Percentiles rank a stretch among this genome's conserved stretches.
Conservation (phyloP, 1,140 invertebrate species). For the Neuroterus valhalla region DNA sequence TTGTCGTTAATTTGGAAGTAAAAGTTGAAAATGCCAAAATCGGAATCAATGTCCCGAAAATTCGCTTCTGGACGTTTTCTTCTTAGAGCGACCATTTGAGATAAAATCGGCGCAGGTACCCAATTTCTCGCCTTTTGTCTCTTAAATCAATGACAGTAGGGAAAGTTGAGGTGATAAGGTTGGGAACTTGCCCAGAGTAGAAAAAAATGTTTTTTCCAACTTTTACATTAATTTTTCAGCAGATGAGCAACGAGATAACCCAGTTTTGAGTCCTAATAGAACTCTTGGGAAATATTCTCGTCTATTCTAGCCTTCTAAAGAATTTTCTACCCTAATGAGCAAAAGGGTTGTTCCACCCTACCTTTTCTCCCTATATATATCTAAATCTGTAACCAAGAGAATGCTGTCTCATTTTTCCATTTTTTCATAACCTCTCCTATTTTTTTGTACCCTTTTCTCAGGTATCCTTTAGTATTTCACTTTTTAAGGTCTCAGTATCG, state of each 20-base stretch:
- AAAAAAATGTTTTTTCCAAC: too few species aligned
- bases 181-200: too few species aligned
- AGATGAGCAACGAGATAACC: slow-evolving; percentile 1
- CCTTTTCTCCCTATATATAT: not conserved
- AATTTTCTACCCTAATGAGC: slow-evolving; percentile 22
- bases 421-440: not conserved
- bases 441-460: not conserved
- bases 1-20: too few species aligned
- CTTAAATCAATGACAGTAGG: not conserved
- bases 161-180: too few species aligned
- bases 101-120: slow-evolving; percentile 9
- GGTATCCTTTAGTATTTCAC: slow-evolving; percentile 32
- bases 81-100: not conserved
- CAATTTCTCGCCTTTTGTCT: slow-evolving; percentile 28
- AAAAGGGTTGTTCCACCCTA: slow-evolving; percentile 5
- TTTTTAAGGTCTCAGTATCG: not conserved
- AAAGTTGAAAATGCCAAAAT: too few species aligned
- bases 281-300: slow-evolving; percentile 11
- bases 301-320: slow-evolving; percentile 26
- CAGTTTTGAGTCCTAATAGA: not conserved
- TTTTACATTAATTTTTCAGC: not conserved
- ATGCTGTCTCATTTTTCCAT: not conserved
- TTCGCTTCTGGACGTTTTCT: not conserved
- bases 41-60: slow-evolving; percentile 36
- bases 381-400: not conserved